These are phyloP conservation scores for Euclidia mi DNA, from an alignment of 2,888 invertebrate species.

Conservation along the genomic window DNA sequence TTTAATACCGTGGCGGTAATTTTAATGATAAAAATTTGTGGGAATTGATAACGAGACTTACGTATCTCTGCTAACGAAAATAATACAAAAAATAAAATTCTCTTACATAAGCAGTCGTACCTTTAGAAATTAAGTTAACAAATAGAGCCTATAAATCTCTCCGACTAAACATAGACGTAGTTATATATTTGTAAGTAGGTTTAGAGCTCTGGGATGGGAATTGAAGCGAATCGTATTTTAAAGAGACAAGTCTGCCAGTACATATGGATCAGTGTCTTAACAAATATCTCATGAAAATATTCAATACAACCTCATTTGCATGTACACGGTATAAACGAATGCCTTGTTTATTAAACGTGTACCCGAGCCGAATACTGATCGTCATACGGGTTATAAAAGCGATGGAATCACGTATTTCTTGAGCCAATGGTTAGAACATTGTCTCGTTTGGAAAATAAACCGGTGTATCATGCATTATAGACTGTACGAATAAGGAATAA, in stretches of 20 bases:
- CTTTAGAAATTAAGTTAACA: no score
- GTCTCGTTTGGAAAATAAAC: constrained; percentile 27
- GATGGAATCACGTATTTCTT: constrained; percentile 49
- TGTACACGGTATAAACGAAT: constrained; percentile 53
- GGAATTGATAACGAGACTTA: no score
- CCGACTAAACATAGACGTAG: no score
- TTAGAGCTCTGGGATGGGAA: no score
- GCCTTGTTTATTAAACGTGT: constrained; percentile 53
- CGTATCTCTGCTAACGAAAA: no score
- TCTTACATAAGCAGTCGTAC: no score
- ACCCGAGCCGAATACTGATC: constrained; percentile 51
- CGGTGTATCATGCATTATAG: not conserved
- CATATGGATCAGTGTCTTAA: not conserved
- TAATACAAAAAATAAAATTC: no score
- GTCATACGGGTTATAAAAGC: constrained; percentile 42
- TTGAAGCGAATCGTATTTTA: no score
- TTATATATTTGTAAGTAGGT: no score
- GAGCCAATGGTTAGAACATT: constrained; percentile 34
- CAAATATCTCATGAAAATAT: constrained; percentile 31
- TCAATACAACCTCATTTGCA: constrained; percentile 43
- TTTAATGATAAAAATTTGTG: no score
- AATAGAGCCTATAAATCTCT: no score
- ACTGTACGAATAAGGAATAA: not conserved
- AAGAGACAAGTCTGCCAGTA: not conserved
- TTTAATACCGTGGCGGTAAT: no score